Evolutionary conservation across 2,797 vertebrate species (phyloP).

Genomic region (Enteromius fasciolatus): DNA sequence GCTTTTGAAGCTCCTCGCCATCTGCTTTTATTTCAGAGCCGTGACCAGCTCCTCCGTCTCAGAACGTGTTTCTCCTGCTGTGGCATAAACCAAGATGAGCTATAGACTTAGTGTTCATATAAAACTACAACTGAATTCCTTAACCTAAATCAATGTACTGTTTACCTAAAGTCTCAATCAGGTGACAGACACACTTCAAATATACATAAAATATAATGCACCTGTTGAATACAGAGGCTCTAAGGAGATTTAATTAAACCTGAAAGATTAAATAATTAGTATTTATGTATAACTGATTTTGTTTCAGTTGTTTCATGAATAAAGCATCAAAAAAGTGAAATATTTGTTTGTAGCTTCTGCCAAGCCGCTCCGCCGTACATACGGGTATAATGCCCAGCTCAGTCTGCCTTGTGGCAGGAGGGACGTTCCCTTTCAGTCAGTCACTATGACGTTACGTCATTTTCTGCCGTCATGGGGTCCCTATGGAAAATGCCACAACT

Average conservation of each 20-base stretch:
- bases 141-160: not conserved
- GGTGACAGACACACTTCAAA: not conserved
- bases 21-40: not conserved
- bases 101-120: not conserved
- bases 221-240: not conserved
- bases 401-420: too few relatives aligned
- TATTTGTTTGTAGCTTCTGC: not conserved
- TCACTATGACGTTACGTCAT: too few relatives aligned
- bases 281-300: not conserved
- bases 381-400: too few relatives aligned
- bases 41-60: not conserved
- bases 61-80: conserved; percentile 7
- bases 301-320: not conserved
- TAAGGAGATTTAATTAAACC: not conserved
- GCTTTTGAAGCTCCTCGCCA: conserved; percentile 8
- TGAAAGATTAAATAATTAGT: too few relatives aligned
- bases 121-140: not conserved
- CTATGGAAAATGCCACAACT: too few relatives aligned
- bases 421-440: too few relatives aligned
- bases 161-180: not conserved
- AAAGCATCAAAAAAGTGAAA: not conserved
- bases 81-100: not conserved
- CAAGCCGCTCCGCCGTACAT: too few relatives aligned
- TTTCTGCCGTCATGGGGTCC: too few relatives aligned
- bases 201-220: not conserved